Conservation (phyloP, 2,113 vertebrate species). For the Charina bottae region DNA sequence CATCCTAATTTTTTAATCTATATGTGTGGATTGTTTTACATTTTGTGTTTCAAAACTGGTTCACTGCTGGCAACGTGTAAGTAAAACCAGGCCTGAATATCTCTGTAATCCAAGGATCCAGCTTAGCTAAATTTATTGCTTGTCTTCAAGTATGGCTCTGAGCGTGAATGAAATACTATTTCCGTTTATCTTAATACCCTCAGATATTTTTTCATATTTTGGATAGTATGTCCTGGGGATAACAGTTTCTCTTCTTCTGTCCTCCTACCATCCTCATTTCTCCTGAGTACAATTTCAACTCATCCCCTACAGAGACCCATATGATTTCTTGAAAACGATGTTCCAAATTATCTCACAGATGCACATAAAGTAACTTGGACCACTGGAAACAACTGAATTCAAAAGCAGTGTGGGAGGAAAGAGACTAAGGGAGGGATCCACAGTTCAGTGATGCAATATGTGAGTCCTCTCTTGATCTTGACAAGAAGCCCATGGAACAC, state of each 20-base stretch:
- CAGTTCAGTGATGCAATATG: background rate
- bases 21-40: background rate
- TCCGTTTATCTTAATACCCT: background rate
- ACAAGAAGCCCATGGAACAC: background rate
- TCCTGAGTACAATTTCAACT: too few relatives aligned
- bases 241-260: background rate
- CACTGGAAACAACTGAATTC: background rate
- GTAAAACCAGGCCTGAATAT: background rate
- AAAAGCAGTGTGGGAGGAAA: background rate
- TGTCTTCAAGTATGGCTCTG: background rate
- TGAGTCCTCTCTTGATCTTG: too few relatives aligned
- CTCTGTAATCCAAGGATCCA: background rate
- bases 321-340: background rate
- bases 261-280: background rate
- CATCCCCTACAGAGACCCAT: background rate
- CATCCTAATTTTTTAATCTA: background rate
- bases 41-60: background rate
- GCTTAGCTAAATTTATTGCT: background rate
- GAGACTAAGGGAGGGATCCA: background rate
- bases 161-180: background rate
- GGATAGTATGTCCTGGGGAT: background rate
- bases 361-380: background rate
- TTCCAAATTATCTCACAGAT: background rate
- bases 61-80: background rate
- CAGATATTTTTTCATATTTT: background rate